Base-by-base conservation (phyloP, 2,113 vertebrate genomes). In the Ibidorhyncha struthersii region DNA sequence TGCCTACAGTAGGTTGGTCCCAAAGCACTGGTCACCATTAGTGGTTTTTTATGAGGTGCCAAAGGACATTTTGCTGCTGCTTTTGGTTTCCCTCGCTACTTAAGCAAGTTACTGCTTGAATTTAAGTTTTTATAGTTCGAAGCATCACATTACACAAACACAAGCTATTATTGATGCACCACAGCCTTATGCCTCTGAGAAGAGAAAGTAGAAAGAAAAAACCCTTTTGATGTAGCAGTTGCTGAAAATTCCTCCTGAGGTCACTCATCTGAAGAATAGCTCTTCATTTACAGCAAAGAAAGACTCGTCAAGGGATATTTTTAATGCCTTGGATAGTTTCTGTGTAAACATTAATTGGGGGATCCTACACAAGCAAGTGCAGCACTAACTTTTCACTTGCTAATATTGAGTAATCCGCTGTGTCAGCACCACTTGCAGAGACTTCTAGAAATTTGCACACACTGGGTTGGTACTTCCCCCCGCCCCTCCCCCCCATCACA, bases 161-260 rank as follows among this genome's bases (percentile, higher is more conserved):
- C 0, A 2, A 73, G n/a, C 59, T 89, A 36, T 83, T 94, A 92
- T 38, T 86, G 76, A 94, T 40, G 47, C 0, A 1, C n/a, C 50
- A 47, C 4, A 9, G 41, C 38, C 82, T 92, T 45, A 40, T 62
- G 59, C 41, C 47, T 81, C 71, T 66, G 79, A 81, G 76, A 86
- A 74, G 8, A 89, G 9, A 63, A 89, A 86, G 65, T 25, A 73
- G 90, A 86, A 95, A 92, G 50, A 86, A 92, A 93, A 83, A 80
- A 77, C 10, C 50, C 67, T 93, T 97, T 95, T 97, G 90, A 97
- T 92, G 90, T 83, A 81, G 80, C 95, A 96, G 96, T 90, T 94
- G 97, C 71, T 92, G 76, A 90, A 89, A 96, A 97, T 97, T 97
- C 95, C 67, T 90, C 25, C 82, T 59, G 94, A 95, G 86, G 90